These are phyloP conservation scores for Megamerina dolium DNA, from an alignment of 2,888 invertebrate species.

Conservation along the genomic window DNA sequence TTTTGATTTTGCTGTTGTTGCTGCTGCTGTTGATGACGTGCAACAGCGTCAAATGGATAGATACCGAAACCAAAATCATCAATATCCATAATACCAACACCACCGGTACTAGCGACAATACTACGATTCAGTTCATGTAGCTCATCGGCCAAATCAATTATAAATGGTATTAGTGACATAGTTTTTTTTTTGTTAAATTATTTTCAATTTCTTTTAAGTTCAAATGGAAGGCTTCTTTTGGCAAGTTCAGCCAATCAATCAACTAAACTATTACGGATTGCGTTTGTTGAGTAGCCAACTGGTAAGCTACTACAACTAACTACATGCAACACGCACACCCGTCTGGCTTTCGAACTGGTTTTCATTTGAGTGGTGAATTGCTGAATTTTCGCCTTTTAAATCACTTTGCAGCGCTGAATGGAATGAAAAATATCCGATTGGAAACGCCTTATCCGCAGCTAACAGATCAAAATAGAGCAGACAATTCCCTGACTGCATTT, in stretches of 20 bases:
- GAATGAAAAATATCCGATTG: conserved; percentile 15
- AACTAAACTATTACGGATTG: too few species aligned
- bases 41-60: conserved; percentile 34
- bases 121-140: conserved; percentile 28
- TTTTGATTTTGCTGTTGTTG: conserved; percentile 22
- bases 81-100: conserved; percentile 28
- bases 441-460: too few species aligned
- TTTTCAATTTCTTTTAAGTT: conserved; percentile 10
- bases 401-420: conserved; percentile 33
- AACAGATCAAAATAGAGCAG: conserved; percentile 12
- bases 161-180: conserved; percentile 35
- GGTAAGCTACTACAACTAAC: too few species aligned
- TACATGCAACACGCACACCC: too few species aligned
- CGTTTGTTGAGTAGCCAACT: conserved; percentile 15
- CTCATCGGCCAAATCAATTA: conserved; percentile 34
- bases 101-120: conserved; percentile 21
- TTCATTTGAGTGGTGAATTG: conserved; percentile 28
- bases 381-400: conserved; percentile 32
- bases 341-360: conserved; percentile 28
- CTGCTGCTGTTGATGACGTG: conserved; percentile 22
- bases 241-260: conserved; percentile 6
- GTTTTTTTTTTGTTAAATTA: conserved; percentile 7
- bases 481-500: conserved; percentile 2
- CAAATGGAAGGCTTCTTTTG: conserved; percentile 3
- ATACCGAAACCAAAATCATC: conserved; percentile 43